Evolutionary conservation across 1,140 invertebrate genomes (phyloP).

Genomic region (Gonioctena quinquepunctata): DNA sequence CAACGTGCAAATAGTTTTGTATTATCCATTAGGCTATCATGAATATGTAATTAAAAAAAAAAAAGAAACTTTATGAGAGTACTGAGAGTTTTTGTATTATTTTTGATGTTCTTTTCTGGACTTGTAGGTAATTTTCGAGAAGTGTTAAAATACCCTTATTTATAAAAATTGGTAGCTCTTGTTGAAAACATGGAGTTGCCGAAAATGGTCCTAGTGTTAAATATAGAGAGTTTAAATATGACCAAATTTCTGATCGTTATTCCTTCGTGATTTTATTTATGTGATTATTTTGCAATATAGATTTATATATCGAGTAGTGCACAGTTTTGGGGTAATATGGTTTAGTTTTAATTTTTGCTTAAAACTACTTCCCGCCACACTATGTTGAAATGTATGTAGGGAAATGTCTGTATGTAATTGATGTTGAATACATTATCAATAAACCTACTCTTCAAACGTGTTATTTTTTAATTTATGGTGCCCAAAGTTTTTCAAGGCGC

Average conservation of each 20-base stretch:
- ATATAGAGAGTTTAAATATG: constrained; percentile 33
- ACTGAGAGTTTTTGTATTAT: constrained; percentile 29
- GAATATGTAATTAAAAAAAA: constrained; percentile 22
- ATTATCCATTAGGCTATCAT: constrained; percentile 19
- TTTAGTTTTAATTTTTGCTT: constrained; percentile 41
- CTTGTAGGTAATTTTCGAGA: constrained; percentile 24
- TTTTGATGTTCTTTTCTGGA: constrained; percentile 25
- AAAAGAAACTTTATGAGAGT: constrained; percentile 7
- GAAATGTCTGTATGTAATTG: constrained; percentile 46
- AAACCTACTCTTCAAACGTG: not conserved
- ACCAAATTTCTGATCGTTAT: constrained; percentile 36
- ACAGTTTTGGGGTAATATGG: constrained; percentile 36
- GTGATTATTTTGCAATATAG: constrained; percentile 32
- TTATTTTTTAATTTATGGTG: no score
- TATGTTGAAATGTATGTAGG: constrained; percentile 35
- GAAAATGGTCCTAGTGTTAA: constrained; percentile 16
- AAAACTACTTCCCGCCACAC: constrained; percentile 22
- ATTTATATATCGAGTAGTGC: constrained; percentile 24
- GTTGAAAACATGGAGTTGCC: constrained; percentile 20
- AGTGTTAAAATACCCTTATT: constrained; percentile 2
- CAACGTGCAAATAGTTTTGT: not conserved
- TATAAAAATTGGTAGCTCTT: constrained; percentile 9
- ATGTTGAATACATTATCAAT: constrained; percentile 29
- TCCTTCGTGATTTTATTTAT: constrained; percentile 33
- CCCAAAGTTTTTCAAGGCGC: no score